Base-by-base conservation (phyloP, 1,140 invertebrate genomes). In the Drosophila lowei region DNA sequence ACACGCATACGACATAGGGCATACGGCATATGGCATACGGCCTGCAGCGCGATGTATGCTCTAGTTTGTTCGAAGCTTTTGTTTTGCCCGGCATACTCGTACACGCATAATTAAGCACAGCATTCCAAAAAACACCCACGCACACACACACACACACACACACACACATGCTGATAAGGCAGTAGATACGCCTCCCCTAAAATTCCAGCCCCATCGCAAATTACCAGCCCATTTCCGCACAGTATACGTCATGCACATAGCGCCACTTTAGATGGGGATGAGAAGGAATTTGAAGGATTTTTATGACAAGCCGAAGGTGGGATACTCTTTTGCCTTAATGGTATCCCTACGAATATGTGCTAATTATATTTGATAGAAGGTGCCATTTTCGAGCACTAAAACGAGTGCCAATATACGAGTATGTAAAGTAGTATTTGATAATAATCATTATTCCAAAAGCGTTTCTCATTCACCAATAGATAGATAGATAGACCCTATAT, bases 41-140 rank as follows among this genome's bases (percentile, higher is more conserved):
- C 9, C 0, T 34, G 5, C 34, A 38, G 67, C 66, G 54, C 25
- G 67, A 56, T 73, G 49, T 52, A 50, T 61, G 38, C 53, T 50
- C 42, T 49, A 21, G 25, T 43, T 15, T 28, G 15, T 44, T 30
- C 34, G 16, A 8, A 18, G 42, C 8, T 49, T 53, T 54, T 71
- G 30, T 75, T 67, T 61, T 49, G 23, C 7, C 23, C 28, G 41
- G 38, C 55, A 75, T 54, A 75, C 63, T 75, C 62, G 73, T 54
- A 75, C 72, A 75, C 62, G 73, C 77, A 86, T 85, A 85, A 85
- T 85, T 85, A 85, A 79, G 68, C 67, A 80, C 59, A 57, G 60
- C 49, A 43, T 58, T 47, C 64, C 46, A 68, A 65, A 76, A 28
- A 56, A 59, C 25, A 28, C 30, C 42, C 21, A 54, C 62, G 30